These are phyloP conservation scores for Sipha flava DNA, from an alignment of 1,140 invertebrate genomes.

Conservation along the genomic window DNA sequence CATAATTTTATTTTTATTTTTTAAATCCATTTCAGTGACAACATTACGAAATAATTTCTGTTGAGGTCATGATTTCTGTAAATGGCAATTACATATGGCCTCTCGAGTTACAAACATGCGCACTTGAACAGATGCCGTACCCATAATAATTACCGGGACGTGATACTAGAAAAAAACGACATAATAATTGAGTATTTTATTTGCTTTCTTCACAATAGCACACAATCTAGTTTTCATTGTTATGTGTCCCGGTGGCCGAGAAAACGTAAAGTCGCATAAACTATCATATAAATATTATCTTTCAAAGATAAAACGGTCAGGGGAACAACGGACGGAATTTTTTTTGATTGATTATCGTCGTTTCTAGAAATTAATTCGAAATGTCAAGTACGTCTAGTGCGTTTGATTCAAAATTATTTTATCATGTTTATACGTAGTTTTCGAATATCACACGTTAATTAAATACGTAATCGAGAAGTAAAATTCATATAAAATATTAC, in stretches of 20 bases:
- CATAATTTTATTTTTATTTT: not conserved
- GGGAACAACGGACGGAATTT: not conserved
- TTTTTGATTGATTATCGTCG: constrained; percentile 14
- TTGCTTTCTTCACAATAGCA: constrained; percentile 24
- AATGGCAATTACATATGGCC: constrained; percentile 31
- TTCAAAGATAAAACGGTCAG: not conserved
- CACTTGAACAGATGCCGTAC: constrained; percentile 23
- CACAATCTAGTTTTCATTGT: constrained; percentile 30
- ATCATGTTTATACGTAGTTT: not conserved
- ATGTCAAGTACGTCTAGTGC: constrained; percentile 29
- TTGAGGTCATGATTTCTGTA: constrained; percentile 31
- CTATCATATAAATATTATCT: not conserved
- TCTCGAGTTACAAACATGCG: constrained; percentile 20
- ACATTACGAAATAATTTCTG: constrained; percentile 1
- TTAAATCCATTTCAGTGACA: not conserved
- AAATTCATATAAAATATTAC: too few relatives aligned
- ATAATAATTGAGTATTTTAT: constrained; percentile 32
- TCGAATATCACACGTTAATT: not conserved
- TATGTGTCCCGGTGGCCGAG: not conserved
- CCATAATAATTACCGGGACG: constrained; percentile 25
- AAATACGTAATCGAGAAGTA: too few relatives aligned
- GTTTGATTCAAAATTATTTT: not conserved
- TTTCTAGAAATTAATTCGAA: constrained; percentile 1
- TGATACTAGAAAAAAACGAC: constrained; percentile 29
- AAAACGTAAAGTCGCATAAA: not conserved